These are phyloP conservation scores for Meandrina meandrites DNA, from an alignment of 92 coral and sea anemone genomes.

Conservation along the genomic window DNA sequence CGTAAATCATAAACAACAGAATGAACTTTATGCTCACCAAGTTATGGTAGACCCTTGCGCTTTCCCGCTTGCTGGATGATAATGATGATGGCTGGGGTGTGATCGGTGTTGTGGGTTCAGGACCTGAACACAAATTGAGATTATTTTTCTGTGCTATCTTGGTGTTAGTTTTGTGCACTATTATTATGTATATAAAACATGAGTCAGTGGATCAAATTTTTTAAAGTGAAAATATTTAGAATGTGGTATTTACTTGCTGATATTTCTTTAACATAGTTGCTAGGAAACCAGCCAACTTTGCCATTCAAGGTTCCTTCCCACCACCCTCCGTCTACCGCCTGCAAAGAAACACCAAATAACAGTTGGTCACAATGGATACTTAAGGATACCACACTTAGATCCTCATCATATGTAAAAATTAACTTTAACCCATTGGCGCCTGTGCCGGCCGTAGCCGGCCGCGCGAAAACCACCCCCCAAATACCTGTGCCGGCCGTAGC, in stretches of 20 bases:
- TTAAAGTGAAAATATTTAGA: background rate
- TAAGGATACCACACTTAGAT: no score
- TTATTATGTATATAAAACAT: no score
- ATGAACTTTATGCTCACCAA: conserved; percentile 52
- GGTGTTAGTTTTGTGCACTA: background rate
- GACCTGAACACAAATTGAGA: conserved; percentile 55
- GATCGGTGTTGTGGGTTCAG: conserved; percentile 87
- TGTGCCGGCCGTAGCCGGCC: no score
- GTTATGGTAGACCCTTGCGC: conserved; percentile 91
- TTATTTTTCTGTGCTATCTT: no score
- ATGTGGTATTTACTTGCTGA: conserved; percentile 85
- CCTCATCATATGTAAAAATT: no score
- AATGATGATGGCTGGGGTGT: conserved; percentile 65
- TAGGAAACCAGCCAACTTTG: conserved; percentile 97
- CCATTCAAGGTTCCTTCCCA: conserved; percentile 99
- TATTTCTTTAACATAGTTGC: conserved; percentile 94
- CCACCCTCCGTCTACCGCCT: conserved; percentile 99
- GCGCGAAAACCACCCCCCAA: no score
- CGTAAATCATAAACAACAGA: no score
- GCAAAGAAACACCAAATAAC: background rate
- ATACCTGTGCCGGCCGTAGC: no score
- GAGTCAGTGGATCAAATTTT: no score
- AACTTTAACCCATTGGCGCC: no score
- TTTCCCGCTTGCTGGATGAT: conserved; percentile 81
- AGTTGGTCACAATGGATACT: background rate